Conservation (phyloP, 2,888 invertebrate genomes). For the Hesperia comma region DNA sequence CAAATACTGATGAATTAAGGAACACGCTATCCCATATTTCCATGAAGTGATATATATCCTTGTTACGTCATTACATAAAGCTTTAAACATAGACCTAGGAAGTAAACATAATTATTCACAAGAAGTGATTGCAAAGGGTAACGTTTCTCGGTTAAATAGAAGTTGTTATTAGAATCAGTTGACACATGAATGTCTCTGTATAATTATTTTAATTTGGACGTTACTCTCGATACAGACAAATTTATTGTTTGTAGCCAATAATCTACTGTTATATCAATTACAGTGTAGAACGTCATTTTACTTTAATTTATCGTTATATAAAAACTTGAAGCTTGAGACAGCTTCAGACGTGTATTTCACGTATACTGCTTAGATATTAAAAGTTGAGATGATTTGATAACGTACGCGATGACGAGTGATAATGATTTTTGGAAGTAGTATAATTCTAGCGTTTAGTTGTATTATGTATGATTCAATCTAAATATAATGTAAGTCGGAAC, state of each 20-base stretch:
- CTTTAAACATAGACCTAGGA: not conserved
- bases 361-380: too few relatives aligned
- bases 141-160: not conserved
- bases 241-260: not conserved
- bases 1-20: too few relatives aligned
- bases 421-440: too few relatives aligned
- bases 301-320: not conserved
- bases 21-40: too few relatives aligned
- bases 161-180: slow-evolving; percentile 2
- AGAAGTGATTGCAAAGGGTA: not conserved
- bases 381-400: too few relatives aligned
- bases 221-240: slow-evolving; percentile 5
- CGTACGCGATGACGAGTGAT: too few relatives aligned
- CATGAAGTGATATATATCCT: too few relatives aligned
- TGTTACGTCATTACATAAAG: too few relatives aligned
- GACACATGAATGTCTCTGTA: slow-evolving; percentile 9
- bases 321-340: not conserved
- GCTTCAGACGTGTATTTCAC: too few relatives aligned
- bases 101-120: not conserved
- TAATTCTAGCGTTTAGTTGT: too few relatives aligned
- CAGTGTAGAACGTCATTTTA: not conserved
- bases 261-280: not conserved
- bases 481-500: too few relatives aligned
- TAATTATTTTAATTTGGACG: slow-evolving; percentile 10
- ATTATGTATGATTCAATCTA: too few relatives aligned